Percentiles rank a stretch among this genome's conserved stretches.
Evolutionary conservation across 2,888 invertebrate genomes (phyloP).

Genomic region (Drosophila cracens): DNA sequence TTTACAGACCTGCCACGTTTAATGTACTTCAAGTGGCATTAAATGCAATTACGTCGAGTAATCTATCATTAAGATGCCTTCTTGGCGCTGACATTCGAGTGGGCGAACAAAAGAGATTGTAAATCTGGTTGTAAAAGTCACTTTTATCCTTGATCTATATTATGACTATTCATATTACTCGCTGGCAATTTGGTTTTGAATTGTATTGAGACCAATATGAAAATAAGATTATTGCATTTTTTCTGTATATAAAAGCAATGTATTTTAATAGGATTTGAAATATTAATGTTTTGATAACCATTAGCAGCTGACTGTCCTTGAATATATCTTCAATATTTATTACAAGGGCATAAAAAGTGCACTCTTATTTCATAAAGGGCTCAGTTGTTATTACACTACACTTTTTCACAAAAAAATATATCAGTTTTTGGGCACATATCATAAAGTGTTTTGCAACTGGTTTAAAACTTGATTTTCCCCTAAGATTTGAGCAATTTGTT

Average conservation of each 20-base stretch:
- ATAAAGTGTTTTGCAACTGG: conserved; percentile 5
- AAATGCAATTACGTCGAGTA: conserved; percentile 30
- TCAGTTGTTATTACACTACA: neutral
- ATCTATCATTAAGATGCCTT: conserved; percentile 20
- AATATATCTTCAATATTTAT: neutral
- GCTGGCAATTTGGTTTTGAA: neutral
- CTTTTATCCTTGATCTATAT: conserved; percentile 10
- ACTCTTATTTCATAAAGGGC: neutral
- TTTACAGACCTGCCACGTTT: neutral
- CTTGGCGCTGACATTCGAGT: conserved; percentile 6
- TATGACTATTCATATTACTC: conserved; percentile 9
- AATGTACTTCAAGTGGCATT: conserved; percentile 12
- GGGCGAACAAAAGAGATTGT: conserved; percentile 30
- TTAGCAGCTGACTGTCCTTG: neutral
- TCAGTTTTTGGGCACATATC: neutral
- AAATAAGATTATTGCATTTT: neutral
- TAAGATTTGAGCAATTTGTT: conserved; percentile 7
- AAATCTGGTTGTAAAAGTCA: conserved; percentile 11
- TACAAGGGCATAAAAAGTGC: neutral
- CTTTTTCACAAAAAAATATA: neutral
- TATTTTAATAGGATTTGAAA: neutral
- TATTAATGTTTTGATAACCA: neutral
- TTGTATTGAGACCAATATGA: neutral
- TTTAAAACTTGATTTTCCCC: neutral
- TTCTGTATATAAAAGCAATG: neutral